Conservation (phyloP, 2,113 vertebrate species). For the Upupa epops region DNA sequence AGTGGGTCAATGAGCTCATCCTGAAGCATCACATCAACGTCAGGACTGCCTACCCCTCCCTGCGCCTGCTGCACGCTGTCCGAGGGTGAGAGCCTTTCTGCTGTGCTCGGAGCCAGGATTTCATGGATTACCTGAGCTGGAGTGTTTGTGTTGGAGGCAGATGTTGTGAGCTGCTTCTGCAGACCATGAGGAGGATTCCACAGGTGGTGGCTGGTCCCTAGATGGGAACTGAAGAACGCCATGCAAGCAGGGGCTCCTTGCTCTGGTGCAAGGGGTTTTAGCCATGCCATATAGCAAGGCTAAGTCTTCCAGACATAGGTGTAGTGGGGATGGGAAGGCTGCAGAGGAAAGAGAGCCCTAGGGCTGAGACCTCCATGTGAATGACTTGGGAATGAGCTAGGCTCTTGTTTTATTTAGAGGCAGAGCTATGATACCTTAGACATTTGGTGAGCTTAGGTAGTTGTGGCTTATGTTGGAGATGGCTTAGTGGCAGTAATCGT, state of each 20-base stretch:
- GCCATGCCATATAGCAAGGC: neutral
- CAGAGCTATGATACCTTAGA: neutral
- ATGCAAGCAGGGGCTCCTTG: accelerated
- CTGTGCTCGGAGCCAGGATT: neutral
- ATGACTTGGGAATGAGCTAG: neutral
- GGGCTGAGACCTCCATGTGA: neutral
- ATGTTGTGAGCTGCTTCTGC: accelerated
- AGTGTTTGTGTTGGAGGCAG: neutral
- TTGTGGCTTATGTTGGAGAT: neutral
- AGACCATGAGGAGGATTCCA: neutral
- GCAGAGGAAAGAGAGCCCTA: neutral
- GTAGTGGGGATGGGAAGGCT: neutral
- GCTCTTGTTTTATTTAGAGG: neutral
- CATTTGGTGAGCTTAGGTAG: neutral
- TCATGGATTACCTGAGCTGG: neutral
- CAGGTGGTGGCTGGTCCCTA: neutral
- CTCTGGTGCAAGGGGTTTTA: neutral
- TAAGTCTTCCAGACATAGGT: neutral
- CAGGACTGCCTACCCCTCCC: constrained; percentile 91
- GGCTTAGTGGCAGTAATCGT: neutral
- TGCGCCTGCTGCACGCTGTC: constrained; percentile 93
- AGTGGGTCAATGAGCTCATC: constrained; percentile 92
- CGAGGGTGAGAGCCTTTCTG: constrained; percentile 82
- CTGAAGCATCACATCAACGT: constrained; percentile 86
- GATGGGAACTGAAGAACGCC: neutral